phyloP scores from a whole-genome alignment of 2,888 invertebrate species.

The Caenorhabditis macrosperma region DNA sequence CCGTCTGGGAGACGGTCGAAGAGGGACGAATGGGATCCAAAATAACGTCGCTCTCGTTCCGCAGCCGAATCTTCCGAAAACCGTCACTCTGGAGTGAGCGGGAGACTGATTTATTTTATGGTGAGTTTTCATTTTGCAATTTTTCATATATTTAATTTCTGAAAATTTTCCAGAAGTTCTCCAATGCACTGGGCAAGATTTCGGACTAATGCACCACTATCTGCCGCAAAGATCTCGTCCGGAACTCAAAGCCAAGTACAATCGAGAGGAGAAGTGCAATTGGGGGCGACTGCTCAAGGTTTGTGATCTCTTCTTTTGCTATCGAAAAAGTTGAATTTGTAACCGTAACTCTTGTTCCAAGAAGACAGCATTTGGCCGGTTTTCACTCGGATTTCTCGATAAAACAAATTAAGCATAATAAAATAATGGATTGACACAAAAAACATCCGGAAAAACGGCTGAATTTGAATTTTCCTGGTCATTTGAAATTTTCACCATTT shows the following conservation, averaged over 20 bases:
- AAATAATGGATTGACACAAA: no score
- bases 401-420: no score
- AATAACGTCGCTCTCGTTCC: slow-evolving; percentile 73
- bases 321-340: no score
- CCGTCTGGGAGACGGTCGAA: slow-evolving; percentile 74
- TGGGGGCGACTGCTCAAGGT: slow-evolving; percentile 47
- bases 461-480: no score
- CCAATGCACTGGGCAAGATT: slow-evolving; percentile 76
- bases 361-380: no score
- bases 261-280: slow-evolving; percentile 74
- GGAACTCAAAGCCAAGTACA: slow-evolving; percentile 78
- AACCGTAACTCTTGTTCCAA: no score
- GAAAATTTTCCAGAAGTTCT: slow-evolving; percentile 75
- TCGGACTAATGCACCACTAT: slow-evolving; percentile 78
- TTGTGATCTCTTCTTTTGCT: no score
- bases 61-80: slow-evolving; percentile 65
- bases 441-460: no score
- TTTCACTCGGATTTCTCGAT: no score
- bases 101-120: slow-evolving; percentile 77
- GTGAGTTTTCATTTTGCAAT: slow-evolving; percentile 43
- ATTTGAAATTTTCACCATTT: no score
- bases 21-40: slow-evolving; percentile 72
- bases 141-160: background rate
- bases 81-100: slow-evolving; percentile 67
- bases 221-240: slow-evolving; percentile 72